phyloP scores from a whole-genome alignment of 2,797 vertebrate species.

The Phataginus tetradactyla region DNA sequence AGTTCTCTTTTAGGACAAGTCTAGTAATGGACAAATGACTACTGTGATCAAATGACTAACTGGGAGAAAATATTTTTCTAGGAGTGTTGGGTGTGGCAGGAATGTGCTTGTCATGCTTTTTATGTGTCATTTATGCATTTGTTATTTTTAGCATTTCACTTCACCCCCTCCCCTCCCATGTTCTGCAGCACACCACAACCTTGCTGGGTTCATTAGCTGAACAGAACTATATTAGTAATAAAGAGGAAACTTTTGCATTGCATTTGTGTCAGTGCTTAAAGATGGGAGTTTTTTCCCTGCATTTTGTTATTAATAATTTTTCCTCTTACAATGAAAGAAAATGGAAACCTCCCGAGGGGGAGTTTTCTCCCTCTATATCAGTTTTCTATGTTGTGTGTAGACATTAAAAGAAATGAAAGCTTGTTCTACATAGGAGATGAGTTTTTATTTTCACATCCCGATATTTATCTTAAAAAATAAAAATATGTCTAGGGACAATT shows the following conservation, averaged over 20 bases:
- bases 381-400: not conserved
- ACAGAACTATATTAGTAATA: not conserved
- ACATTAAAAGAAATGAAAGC: not conserved
- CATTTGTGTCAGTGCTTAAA: not conserved
- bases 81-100: not conserved
- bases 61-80: constrained; percentile 38
- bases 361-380: not conserved
- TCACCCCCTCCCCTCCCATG: not conserved
- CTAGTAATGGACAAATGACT: not conserved
- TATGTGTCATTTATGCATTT: not conserved
- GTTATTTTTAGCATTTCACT: constrained; percentile 8
- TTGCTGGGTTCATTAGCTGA: not conserved
- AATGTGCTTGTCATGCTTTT: not conserved
- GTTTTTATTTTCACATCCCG: constrained; percentile 69
- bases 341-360: not conserved
- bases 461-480: constrained; percentile 72
- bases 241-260: not conserved
- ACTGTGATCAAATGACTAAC: not conserved
- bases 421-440: constrained; percentile 60
- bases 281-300: not conserved
- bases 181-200: not conserved
- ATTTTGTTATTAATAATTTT: not conserved
- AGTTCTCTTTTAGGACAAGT: not conserved
- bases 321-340: not conserved
- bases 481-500: constrained; percentile 63